phyloP scores from a whole-genome alignment of 2,888 invertebrate species.

The Busseola fusca region DNA sequence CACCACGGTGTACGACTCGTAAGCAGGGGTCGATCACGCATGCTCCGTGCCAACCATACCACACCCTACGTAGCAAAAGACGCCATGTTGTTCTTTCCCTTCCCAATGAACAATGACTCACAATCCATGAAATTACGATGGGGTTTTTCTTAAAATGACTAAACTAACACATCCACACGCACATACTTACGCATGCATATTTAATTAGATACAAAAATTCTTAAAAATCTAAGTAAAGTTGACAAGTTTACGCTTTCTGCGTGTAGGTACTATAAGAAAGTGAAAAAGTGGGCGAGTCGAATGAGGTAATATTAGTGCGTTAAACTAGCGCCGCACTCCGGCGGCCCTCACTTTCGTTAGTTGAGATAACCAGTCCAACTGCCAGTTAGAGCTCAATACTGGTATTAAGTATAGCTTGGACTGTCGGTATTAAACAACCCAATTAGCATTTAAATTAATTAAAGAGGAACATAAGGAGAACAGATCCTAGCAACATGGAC shows the following conservation, averaged over 20 bases:
- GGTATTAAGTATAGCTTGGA: conserved; percentile 12
- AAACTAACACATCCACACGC: conserved; percentile 6
- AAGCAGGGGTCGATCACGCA: conserved; percentile 23
- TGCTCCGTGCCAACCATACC: conserved; percentile 29
- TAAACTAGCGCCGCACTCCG: conserved; percentile 74
- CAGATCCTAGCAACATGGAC: neutral
- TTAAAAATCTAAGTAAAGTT: conserved; percentile 46
- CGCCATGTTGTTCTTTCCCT: conserved; percentile 29
- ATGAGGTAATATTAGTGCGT: conserved; percentile 81
- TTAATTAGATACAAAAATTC: conserved; percentile 11
- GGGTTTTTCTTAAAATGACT: conserved; percentile 2
- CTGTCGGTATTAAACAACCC: conserved; percentile 14
- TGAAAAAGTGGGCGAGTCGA: conserved; percentile 81
- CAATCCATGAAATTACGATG: conserved; percentile 6
- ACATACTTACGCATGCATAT: conserved; percentile 14
- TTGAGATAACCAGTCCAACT: conserved; percentile 66
- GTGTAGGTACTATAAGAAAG: conserved; percentile 78
- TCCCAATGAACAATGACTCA: conserved; percentile 22
- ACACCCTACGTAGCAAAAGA: conserved; percentile 28
- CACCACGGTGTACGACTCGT: conserved; percentile 2
- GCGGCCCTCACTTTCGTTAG: conserved; percentile 82
- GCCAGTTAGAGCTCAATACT: conserved; percentile 43
- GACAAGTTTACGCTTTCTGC: conserved; percentile 84
- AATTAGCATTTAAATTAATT: conserved; percentile 10
- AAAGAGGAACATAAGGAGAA: neutral